Evolutionary conservation across 2,113 vertebrate species (phyloP), one percentile per base, ranked within the genome.

Genomic region (Ceuthmochares aereus): DNA sequence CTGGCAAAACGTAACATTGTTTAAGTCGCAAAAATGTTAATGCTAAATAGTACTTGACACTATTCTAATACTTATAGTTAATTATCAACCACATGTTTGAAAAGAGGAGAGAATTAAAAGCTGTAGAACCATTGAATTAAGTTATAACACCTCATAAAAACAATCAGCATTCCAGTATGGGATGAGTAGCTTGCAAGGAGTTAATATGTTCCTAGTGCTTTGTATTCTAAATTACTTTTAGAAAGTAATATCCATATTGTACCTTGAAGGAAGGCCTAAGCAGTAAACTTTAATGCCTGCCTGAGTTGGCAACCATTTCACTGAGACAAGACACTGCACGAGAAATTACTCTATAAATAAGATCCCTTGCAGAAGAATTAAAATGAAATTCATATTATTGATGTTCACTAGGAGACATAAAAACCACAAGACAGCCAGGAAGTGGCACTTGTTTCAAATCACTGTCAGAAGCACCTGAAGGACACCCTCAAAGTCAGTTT

Each of bases 311-410:
- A 98, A 98, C 98, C 97, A 98, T 98, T 98, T 98, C 97, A 96
- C 87, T 97, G 90, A 98, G 98, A 98, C 97, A 98, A 98, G 98
- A 98, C 95, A 97, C 86, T 95, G 93, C 92, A 63, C 59, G 5
- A 96, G 91, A 98, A 98, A 98, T 98, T 98, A 97, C 97, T 96
- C 98, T 97, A 98, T 98, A 98, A 98, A 98, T 98, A 98, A 98
- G 96, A 97, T 93, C 91, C 95, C 93, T 98, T 96, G 97, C 95
- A 97, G 96, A 98, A 98, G 97, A 98, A 98, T 98, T 98, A 98
- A 98, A 98, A 98, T 97, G 75, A 94, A 98, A 98, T 98, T 98
- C 97, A 55, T 97, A 97, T 98, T 98, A 98, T 98, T 98, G 97
- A 98, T 98, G 97, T 94, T 96, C 97, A 93, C 93, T 79, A 79